These are phyloP conservation scores for Zele albiditarsus DNA, from an alignment of 2,888 invertebrate genomes.

Conservation along the genomic window DNA sequence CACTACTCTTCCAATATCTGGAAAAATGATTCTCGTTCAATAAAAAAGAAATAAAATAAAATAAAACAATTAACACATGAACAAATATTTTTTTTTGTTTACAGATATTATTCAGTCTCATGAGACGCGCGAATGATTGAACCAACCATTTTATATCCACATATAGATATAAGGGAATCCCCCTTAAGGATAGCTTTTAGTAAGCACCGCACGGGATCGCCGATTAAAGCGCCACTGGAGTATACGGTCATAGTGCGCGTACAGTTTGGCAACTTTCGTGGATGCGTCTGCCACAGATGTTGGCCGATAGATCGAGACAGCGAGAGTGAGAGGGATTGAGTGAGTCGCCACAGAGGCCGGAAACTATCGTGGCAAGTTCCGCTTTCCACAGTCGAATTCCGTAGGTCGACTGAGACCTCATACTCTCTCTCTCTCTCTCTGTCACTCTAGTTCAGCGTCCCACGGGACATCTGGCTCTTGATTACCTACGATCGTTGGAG, in stretches of 20 bases:
- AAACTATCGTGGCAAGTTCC: slow-evolving; percentile 24
- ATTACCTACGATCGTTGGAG: slow-evolving; percentile 44
- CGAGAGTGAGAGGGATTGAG: neutral
- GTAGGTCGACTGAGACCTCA: slow-evolving; percentile 9
- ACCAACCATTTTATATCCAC: neutral
- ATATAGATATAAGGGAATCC: neutral
- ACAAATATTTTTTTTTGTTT: neutral
- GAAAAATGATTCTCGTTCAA: neutral
- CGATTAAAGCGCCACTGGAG: slow-evolving; percentile 5
- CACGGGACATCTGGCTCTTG: slow-evolving; percentile 37
- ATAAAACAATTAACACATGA: neutral
- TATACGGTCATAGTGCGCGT: neutral
- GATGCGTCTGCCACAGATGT: slow-evolving; percentile 39
- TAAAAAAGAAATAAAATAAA: neutral
- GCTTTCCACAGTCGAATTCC: slow-evolving; percentile 29
- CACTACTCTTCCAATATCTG: too few relatives aligned
- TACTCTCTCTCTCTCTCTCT: neutral
- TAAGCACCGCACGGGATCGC: slow-evolving; percentile 6
- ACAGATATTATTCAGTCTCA: neutral
- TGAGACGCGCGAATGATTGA: neutral
- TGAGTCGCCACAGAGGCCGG: slow-evolving; percentile 1
- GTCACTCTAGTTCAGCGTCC: slow-evolving; percentile 5
- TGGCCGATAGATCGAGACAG: neutral
- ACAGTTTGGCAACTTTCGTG: slow-evolving; percentile 35
- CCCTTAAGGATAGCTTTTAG: neutral